Evolutionary conservation across 2,888 invertebrate species (phyloP), one percentile per base, ranked within the genome.

Genomic region (Harmothoe impar): DNA sequence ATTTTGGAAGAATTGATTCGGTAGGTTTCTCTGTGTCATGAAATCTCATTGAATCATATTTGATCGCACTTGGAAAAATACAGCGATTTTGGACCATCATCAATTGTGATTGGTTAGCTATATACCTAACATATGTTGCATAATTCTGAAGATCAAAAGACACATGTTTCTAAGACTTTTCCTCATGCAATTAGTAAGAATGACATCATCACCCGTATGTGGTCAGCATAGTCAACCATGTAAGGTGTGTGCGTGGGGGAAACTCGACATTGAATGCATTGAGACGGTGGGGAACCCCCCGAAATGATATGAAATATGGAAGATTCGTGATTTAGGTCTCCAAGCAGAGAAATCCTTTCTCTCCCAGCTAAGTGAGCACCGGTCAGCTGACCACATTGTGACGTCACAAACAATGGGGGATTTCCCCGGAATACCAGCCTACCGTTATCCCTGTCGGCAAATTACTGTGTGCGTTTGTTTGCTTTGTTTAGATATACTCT

Each of bases 371-470:
- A 43, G 56, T 54, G 86, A 54, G 86, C 86, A 86, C 86, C 86
- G 86, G 52, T 86, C 54, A 86, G 31, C 29, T 54, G 86, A 86
- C 56, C 86, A 86, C 29, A 31, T 86, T 29, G 33, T 86, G 86
- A 86, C 56, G 86, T 86, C 84, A 84, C 84, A 31, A 52, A 84
- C 35, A 43, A 10, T 5, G 84, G 51, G n/a, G 1, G 78, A 78
- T 78, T 78, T 29, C 78, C 31, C 62, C 62, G 62, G 20, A n/a
- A n/a, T n/a, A 62, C 62, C 62, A 62, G 62, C 62, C 62, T 72
- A n/a, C 25, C 15, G 72, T 29, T 72, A 25, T 72, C 72, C 72
- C 72, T 72, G 72, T 72, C 25, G 29, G 72, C 72, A 72, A 72
- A 72, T 72, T 29, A 15, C 31, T 72, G 72, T 72, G 72, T 72